Evolutionary conservation across 2,888 invertebrate genomes (phyloP), one percentile per base, ranked within the genome.

Genomic region (Arctia plantaginis): DNA sequence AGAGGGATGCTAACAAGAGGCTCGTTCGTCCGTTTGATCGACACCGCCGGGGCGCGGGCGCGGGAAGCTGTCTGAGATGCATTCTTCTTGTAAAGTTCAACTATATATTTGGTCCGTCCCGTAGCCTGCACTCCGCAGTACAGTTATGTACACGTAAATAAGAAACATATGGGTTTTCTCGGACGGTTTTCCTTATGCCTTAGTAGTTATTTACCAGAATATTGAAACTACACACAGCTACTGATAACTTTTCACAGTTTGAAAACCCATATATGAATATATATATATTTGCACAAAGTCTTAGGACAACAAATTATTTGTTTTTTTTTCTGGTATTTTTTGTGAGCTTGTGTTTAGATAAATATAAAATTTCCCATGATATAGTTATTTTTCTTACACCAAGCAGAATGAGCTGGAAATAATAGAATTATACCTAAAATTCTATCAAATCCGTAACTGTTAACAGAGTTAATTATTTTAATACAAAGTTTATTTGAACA

Each of bases 1-100:
- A 89, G 95, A 95, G 86, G 88, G 90, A 85, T 83, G 94, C 88
- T 95, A 95, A 95, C 95, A 94, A 95, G 95, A 95, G 95, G 93
- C 95, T 95, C 90, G 95, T 94, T 94, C 94, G 93, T 93, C 90
- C 94, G 95, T 95, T 95, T 95, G 95, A 95, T 95, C 94, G 95
- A 94, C 94, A 92, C 95, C 95, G 95, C 95, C 93, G 92, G 90
- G 90, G 92, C 87, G 92, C 93, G 94, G 91, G 93, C 93, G 93
- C 91, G 94, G 94, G 94, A 93, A 92, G 92, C 91, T 91, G 92
- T 91, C 93, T 91, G 92, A 91, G 93, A 90, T 95, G 95, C 95
- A 95, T 95, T 95, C 95, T 95, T 95, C 94, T 94, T 92, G 90
- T 94, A 92, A 93, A 93, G 92, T 94, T 95, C 94, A 93, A 94